Percentiles rank a stretch among this genome's conserved stretches.
phyloP scores from a whole-genome alignment of 2,797 vertebrate species.

The Prunella strophiata region DNA sequence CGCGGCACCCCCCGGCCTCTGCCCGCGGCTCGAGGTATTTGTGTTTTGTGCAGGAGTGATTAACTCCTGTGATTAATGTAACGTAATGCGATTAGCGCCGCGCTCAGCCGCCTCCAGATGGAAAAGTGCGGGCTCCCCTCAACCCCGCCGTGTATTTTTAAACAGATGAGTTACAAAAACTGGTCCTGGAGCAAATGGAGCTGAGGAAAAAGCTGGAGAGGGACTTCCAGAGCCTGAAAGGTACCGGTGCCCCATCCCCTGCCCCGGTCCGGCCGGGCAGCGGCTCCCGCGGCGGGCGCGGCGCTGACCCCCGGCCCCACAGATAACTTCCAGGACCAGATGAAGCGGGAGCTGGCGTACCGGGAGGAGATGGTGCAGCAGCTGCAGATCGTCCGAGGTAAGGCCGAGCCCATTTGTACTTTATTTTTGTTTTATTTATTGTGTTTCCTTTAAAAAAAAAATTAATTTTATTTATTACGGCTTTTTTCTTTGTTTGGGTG shows the following conservation, averaged over 20 bases:
- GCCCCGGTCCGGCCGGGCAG: background rate
- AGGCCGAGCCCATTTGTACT: background rate
- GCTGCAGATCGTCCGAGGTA: conserved; percentile 97
- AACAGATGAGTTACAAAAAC: conserved; percentile 94
- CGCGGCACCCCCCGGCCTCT: background rate
- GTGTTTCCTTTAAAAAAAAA: accelerated
- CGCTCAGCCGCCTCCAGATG: conserved; percentile 38
- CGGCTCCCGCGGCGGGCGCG: background rate
- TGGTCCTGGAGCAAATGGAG: conserved; percentile 96
- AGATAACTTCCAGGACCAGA: conserved; percentile 99
- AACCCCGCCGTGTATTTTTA: background rate
- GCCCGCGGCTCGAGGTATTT: background rate
- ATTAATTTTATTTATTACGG: background rate
- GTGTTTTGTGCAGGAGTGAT: conserved; percentile 41
- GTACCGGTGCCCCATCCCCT: conserved; percentile 64
- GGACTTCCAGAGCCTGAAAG: conserved; percentile 98
- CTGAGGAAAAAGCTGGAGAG: conserved; percentile 96
- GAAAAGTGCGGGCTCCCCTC: conserved; percentile 16
- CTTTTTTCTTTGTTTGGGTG: background rate
- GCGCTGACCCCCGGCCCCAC: conserved; percentile 44
- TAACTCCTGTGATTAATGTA: conserved; percentile 61
- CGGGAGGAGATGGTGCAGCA: conserved; percentile 99
- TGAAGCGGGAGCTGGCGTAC: conserved; percentile 98
- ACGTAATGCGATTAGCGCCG: conserved; percentile 37
- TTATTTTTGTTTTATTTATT: background rate